Evolutionary conservation across 2,888 invertebrate species (phyloP).

Genomic region (Metopia argyrocephala): DNA sequence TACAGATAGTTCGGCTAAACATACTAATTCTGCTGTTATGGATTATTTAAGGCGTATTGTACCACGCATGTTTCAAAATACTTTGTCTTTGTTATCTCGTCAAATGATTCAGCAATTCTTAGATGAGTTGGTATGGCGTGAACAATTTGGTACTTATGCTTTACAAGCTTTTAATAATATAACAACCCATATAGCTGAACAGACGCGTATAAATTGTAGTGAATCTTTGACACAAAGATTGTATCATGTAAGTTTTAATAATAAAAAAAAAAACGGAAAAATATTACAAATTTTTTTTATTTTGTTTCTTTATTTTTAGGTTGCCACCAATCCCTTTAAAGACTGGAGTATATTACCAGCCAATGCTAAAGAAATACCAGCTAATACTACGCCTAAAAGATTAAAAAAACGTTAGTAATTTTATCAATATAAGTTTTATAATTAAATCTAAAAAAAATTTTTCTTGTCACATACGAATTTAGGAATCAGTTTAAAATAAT

Average conservation of each 20-base stretch:
- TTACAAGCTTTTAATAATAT: conserved; percentile 90
- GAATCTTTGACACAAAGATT: conserved; percentile 83
- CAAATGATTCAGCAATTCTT: conserved; percentile 94
- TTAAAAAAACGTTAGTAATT: conserved; percentile 78
- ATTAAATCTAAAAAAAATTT: too few relatives aligned
- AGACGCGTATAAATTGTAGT: conserved; percentile 84
- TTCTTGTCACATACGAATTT: not conserved
- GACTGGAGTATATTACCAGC: conserved; percentile 80
- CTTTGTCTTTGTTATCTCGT: conserved; percentile 87
- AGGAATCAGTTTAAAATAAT: conserved; percentile 43
- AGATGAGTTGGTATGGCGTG: conserved; percentile 93
- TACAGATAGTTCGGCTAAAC: conserved; percentile 78
- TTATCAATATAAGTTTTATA: conserved; percentile 50
- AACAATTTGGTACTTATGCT: conserved; percentile 88
- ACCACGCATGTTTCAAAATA: conserved; percentile 94
- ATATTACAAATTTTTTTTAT: not conserved
- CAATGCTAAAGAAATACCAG: conserved; percentile 74
- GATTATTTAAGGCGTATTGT: conserved; percentile 91
- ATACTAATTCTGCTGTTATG: conserved; percentile 89
- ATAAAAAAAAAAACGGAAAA: too few relatives aligned
- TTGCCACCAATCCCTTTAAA: conserved; percentile 84
- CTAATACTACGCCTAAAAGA: conserved; percentile 75
- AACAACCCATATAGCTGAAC: conserved; percentile 87
- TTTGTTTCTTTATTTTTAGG: conserved; percentile 66
- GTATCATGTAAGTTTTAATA: conserved; percentile 80